Evolutionary conservation across 2,797 vertebrate genomes (phyloP).

Genomic region (Heterohyrax brucei): DNA sequence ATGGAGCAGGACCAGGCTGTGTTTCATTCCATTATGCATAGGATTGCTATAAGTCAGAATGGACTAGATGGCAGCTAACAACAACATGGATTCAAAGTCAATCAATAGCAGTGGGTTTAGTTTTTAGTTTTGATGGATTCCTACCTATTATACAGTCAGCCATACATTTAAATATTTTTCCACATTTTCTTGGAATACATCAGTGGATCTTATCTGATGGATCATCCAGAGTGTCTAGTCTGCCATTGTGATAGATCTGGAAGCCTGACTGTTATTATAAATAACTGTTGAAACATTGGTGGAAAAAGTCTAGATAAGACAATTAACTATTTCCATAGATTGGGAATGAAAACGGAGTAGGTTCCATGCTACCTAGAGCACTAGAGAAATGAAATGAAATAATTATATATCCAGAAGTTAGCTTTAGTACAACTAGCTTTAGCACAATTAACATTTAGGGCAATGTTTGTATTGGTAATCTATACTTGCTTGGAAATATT

Average conservation of each 20-base stretch:
- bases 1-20: no score
- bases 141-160: background rate
- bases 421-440: background rate
- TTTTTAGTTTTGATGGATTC: background rate
- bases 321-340: background rate
- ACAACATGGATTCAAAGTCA: no score
- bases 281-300: background rate
- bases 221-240: background rate
- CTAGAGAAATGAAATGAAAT: conserved; percentile 26
- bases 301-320: no score
- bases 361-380: background rate
- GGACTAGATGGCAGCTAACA: no score
- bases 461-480: background rate
- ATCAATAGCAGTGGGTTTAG: no score
- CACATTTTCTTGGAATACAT: background rate
- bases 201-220: background rate
- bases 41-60: no score
- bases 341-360: background rate
- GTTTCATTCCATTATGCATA: no score
- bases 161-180: background rate
- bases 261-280: conserved; percentile 3
- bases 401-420: background rate
- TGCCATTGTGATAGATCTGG: background rate
- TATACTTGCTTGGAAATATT: background rate
- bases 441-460: background rate